These are phyloP conservation scores for Chymomyza fuscimana DNA, from an alignment of 2,888 invertebrate genomes.

Conservation along the genomic window DNA sequence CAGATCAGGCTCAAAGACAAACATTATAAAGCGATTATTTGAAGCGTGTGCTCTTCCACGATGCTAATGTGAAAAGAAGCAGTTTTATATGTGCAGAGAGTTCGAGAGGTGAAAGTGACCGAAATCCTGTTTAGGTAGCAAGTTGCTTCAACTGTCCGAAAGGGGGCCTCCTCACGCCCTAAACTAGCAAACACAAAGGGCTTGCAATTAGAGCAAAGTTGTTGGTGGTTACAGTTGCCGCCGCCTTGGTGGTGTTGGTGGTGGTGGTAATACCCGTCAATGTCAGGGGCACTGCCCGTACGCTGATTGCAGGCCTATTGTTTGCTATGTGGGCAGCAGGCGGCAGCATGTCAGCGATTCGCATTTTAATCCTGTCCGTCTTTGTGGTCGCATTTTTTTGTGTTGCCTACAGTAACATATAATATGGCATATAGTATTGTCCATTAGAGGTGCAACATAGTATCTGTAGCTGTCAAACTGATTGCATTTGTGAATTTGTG, in stretches of 20 bases:
- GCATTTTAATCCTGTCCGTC: conserved; percentile 58
- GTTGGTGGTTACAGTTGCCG: neutral
- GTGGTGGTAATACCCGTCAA: conserved; percentile 19
- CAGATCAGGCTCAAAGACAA: neutral
- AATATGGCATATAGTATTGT: conserved; percentile 38
- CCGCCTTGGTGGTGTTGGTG: too few species aligned
- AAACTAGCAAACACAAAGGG: conserved; percentile 40
- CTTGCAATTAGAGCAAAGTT: conserved; percentile 45
- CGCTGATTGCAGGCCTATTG: conserved; percentile 58
- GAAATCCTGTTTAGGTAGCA: conserved; percentile 42
- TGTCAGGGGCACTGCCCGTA: conserved; percentile 3
- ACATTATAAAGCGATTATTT: neutral
- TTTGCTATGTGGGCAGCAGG: conserved; percentile 15
- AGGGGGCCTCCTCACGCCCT: conserved; percentile 38
- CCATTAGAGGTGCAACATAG: conserved; percentile 7
- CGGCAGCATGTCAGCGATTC: conserved; percentile 31
- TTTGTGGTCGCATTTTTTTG: conserved; percentile 21
- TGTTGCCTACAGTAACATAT: conserved; percentile 17
- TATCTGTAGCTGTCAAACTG: conserved; percentile 36
- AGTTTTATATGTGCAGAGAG: neutral
- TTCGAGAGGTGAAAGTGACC: conserved; percentile 33
- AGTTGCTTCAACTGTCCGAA: conserved; percentile 35
- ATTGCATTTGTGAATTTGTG: conserved; percentile 2
- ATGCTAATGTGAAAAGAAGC: neutral
- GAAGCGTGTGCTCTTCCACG: neutral